Evolutionary conservation across 1,140 invertebrate species (phyloP), one percentile per base, ranked within the genome.

Genomic region (Tachypleus tridentatus): DNA sequence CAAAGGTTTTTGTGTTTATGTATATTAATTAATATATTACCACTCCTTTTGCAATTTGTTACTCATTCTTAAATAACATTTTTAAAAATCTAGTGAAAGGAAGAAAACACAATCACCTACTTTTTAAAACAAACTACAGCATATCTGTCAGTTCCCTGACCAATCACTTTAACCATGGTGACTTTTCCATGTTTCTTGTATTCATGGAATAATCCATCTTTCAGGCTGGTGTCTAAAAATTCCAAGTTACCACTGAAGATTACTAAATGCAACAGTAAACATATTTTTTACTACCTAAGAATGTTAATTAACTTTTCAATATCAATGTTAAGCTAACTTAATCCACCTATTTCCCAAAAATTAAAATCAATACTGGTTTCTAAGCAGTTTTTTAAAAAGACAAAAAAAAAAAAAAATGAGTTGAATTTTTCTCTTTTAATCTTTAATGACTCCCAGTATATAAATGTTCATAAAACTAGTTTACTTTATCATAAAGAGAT

Each of bases 131-230:
- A 93, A 57, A 89, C 91, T 63, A 94, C 82, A 60, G 91, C 91
- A 78, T 89, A 90, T 69, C 91, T 80, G 69, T 90, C 88, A 11
- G 84, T 83, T 65, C 85, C 89, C 71, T 87, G 82, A 1, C 89
- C 91, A 47, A 89, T 84, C 29, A 96, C 83, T 74, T 90, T 93
- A 49, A 98, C 93, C 83, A 89, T 92, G 69, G 90, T 91, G 71
- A 98, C 92, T 81, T 97, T 97, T 49, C 94, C 93, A 79, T 97
- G 91, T 73, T 97, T 97, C 80, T 97, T 97, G 81, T 97, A 98
- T 78, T 97, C 94, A 80, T 98, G 94, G 80, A 93, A 98, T 66
- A 98, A 83, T 66, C 93, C 93, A 80, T 98, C 95, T 80, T 97
- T 93, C 65, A 98, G 81, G 67, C 91, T 96, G 67, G 91, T 93